phyloP scores from a whole-genome alignment of 2,888 invertebrate genomes.

The Tetrapedia diversipes region DNA sequence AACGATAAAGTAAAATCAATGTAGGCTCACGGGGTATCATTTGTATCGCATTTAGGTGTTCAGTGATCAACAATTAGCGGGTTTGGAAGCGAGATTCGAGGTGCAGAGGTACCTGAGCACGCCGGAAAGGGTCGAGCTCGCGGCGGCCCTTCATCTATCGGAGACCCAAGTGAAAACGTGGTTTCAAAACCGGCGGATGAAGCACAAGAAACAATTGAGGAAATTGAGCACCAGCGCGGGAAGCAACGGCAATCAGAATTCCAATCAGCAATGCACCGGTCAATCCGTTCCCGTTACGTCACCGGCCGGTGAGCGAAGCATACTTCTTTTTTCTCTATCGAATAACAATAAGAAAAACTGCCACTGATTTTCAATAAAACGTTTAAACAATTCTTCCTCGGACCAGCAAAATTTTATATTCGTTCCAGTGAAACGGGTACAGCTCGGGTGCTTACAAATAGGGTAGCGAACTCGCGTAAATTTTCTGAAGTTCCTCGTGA shows the following conservation, averaged over 20 bases:
- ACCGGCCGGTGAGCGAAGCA: conserved; percentile 74
- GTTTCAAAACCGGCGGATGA: conserved; percentile 99
- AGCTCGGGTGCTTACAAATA: no score
- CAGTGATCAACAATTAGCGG: conserved; percentile 91
- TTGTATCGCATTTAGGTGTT: conserved; percentile 83
- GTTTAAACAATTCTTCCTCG: neutral
- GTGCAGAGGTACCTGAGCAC: conserved; percentile 97
- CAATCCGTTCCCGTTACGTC: conserved; percentile 76
- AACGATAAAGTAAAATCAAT: neutral
- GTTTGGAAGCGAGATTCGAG: conserved; percentile 97
- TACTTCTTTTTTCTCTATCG: neutral
- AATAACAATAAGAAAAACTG: neutral
- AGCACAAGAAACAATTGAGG: conserved; percentile 95
- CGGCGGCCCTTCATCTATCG: conserved; percentile 94
- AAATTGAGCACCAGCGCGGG: conserved; percentile 85
- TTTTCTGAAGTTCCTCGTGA: neutral
- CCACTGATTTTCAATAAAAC: neutral
- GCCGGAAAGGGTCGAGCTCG: conserved; percentile 97
- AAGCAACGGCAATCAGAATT: conserved; percentile 65
- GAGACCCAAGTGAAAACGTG: conserved; percentile 99
- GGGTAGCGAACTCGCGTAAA: no score
- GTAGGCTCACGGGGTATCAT: neutral
- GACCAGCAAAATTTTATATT: neutral
- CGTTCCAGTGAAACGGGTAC: neutral
- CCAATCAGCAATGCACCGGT: conserved; percentile 72